Evolutionary conservation across 2,113 vertebrate species (phyloP), one percentile per base, ranked within the genome.

Genomic region (Poeciliopsis prolifica): DNA sequence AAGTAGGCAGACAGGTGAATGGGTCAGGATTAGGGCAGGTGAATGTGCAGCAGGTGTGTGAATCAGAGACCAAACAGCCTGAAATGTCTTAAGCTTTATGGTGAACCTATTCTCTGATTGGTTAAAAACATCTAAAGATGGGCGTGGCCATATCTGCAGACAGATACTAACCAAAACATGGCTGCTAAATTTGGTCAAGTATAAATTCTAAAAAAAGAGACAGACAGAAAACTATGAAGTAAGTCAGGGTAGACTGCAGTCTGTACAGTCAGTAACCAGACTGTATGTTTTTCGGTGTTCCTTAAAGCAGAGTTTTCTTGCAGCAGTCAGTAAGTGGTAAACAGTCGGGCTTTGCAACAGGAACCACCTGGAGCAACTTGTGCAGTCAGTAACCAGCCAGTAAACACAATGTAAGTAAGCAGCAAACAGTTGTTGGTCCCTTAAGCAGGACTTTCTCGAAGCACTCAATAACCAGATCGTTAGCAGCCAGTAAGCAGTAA

Each of bases 351-450:
- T 7, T 19, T 8, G 22, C 48, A 54, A 6, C 14, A 15, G 14
- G 40, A 42, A 1, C 17, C 44, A 48, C 5, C 51, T 58, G 51
- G 22, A 58, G 51, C 51, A 54, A 4, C 22, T 7, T 54, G 48
- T 54, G 4, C 40, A 58, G 31, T 5, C 40, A 61, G 71, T 73
- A 54, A 54, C 3, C 19, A 33, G 42, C 44, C 33, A 8, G 48
- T 70, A 33, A 67, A 1, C 35, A 22, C 19, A 48, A 12, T 1
- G 60, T 70, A 31, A 63, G 17, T 61, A 68, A 7, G 17, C 29
- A 74, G 83, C 70, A 58, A 28, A 74, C 63, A 65, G 40, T 19
- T 8, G 31, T 29, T 33, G 31, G 30, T 17, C 26, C 10, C 33
- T 14, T 14, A 11, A 61, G 58, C 11, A 26, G 58, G 58, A 2